A percentile compares a stretch with the other conserved stretches of the same genome.
These are phyloP conservation scores for Pseudococcus viburni DNA, from an alignment of 2,888 invertebrate genomes.

Conservation along the genomic window DNA sequence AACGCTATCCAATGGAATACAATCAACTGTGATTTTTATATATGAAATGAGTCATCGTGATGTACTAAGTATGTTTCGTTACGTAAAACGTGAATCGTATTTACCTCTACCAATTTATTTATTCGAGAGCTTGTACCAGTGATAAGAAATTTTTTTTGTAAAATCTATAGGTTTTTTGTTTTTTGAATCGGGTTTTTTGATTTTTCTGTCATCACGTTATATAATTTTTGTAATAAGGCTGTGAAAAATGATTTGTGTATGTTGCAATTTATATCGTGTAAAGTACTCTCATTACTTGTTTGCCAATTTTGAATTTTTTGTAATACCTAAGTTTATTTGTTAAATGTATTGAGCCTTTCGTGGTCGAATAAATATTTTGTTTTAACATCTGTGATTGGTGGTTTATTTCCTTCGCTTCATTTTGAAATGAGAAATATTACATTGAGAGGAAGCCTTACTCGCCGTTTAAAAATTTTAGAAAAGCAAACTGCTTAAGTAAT, in stretches of 20 bases:
- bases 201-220: slow-evolving; percentile 6
- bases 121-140: slow-evolving; percentile 44
- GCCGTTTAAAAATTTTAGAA: too few relatives aligned
- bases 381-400: neutral
- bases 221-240: slow-evolving; percentile 54
- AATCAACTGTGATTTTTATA: slow-evolving; percentile 53
- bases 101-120: slow-evolving; percentile 15
- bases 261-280: slow-evolving; percentile 50
- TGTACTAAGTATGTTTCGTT: neutral
- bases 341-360: neutral
- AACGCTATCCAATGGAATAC: slow-evolving; percentile 30
- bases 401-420: too few relatives aligned
- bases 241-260: slow-evolving; percentile 61
- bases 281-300: slow-evolving; percentile 35
- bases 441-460: too few relatives aligned
- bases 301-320: slow-evolving; percentile 48
- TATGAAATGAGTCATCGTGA: neutral
- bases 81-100: slow-evolving; percentile 23
- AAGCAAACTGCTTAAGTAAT: too few relatives aligned
- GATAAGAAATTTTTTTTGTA: neutral
- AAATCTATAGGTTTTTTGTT: neutral
- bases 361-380: slow-evolving; percentile 1
- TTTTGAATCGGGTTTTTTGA: slow-evolving; percentile 1
- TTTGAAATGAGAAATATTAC: too few relatives aligned
- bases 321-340: slow-evolving; percentile 10